Conservation (phyloP, 1,140 invertebrate species). For the Drosophila nebulosa region DNA sequence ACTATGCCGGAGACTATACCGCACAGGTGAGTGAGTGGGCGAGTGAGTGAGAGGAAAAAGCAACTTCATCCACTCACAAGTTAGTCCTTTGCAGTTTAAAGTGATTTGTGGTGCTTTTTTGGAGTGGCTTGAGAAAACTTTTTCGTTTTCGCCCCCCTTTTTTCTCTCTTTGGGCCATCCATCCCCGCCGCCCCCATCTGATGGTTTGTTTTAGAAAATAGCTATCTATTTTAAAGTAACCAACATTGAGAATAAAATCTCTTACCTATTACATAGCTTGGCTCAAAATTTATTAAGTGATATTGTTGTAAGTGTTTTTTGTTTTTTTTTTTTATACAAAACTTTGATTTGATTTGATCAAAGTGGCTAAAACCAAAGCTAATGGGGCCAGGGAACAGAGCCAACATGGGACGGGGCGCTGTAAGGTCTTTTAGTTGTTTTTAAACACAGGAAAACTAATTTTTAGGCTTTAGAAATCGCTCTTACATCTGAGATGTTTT, state of each 20-base stretch:
- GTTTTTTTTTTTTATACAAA: no score
- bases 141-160: conserved; percentile 20
- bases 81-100: conserved; percentile 73
- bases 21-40: conserved; percentile 43
- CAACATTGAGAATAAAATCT: not conserved
- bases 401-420: no score
- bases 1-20: conserved; percentile 4
- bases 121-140: conserved; percentile 60
- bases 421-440: no score
- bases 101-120: conserved; percentile 70
- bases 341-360: not conserved
- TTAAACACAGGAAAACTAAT: no score
- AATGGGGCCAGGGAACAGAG: no score
- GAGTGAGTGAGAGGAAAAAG: conserved; percentile 15
- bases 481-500: no score
- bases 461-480: no score
- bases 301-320: not conserved
- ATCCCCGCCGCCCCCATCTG: not conserved
- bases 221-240: not conserved
- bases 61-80: conserved; percentile 22
- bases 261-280: not conserved
- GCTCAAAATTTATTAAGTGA: not conserved
- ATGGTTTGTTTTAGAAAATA: conserved; percentile 12
- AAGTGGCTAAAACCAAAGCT: no score
- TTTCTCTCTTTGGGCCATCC: not conserved